These are phyloP conservation scores for Ischnus inquisitorius DNA, from an alignment of 2,888 invertebrate genomes.

Conservation along the genomic window DNA sequence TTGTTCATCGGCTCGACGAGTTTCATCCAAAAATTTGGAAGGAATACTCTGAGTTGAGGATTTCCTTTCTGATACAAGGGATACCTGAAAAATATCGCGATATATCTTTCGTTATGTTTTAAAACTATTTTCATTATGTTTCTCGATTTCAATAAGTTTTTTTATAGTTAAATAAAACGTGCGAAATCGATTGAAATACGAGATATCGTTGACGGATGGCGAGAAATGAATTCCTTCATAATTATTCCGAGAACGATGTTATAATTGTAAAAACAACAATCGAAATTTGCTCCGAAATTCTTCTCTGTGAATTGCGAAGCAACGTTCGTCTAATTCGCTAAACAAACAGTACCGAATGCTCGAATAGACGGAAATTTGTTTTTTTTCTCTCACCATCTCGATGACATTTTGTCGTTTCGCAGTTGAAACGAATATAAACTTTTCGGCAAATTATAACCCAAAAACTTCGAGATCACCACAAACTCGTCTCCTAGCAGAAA, in stretches of 20 bases:
- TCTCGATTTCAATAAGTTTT: no score
- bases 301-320: not conserved
- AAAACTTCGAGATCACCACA: not conserved
- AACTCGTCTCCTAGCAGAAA: slow-evolving; percentile 16
- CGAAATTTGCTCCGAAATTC: not conserved
- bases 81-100: slow-evolving; percentile 88
- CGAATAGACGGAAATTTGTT: not conserved
- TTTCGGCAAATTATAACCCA: slow-evolving; percentile 31
- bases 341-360: not conserved
- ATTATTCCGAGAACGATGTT: no score
- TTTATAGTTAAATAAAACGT: not conserved
- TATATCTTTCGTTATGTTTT: not conserved
- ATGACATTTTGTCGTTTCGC: slow-evolving; percentile 73
- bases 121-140: slow-evolving; percentile 1
- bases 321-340: not conserved
- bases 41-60: slow-evolving; percentile 96
- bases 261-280: not conserved
- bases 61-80: slow-evolving; percentile 96
- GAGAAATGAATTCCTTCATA: not conserved
- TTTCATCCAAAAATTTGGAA: slow-evolving; percentile 99
- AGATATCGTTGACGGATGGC: not conserved
- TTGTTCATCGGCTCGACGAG: slow-evolving; percentile 89
- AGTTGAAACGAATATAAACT: not conserved
- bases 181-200: not conserved
- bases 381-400: slow-evolving; percentile 74